Percentiles rank a stretch among this genome's conserved stretches.
Conservation (phyloP, 2,113 vertebrate genomes). For the Gnathonemus echidnorhynchus region DNA sequence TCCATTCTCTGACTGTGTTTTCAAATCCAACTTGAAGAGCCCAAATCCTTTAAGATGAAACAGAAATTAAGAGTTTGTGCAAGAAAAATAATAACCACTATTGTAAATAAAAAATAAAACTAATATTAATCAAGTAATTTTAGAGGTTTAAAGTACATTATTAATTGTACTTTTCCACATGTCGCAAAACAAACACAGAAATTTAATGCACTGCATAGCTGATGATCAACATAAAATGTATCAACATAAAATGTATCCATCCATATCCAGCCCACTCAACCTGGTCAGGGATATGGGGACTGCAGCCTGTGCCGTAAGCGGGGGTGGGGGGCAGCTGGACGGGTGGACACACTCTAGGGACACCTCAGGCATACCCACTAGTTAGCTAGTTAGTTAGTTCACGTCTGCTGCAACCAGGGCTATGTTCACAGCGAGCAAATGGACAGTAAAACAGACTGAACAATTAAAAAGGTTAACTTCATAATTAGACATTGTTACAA, state of each 20-base stretch:
- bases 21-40: slow-evolving; percentile 90
- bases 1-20: slow-evolving; percentile 94
- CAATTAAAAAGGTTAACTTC: background rate
- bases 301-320: background rate
- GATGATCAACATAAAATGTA: background rate
- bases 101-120: background rate
- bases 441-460: background rate
- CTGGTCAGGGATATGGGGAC: background rate
- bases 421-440: background rate
- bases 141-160: background rate
- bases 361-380: background rate
- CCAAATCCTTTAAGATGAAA: slow-evolving; percentile 75
- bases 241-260: background rate
- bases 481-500: background rate
- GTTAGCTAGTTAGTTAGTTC: background rate
- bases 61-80: background rate
- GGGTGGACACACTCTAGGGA: background rate
- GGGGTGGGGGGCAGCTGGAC: too few species aligned
- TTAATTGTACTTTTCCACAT: background rate
- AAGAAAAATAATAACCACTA: background rate
- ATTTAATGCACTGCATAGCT: background rate
- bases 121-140: background rate
- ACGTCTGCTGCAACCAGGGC: background rate
- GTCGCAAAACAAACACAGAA: background rate
- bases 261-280: background rate